phyloP scores from a whole-genome alignment of 2,888 invertebrate genomes.

The Parascotia fuliginaria region DNA sequence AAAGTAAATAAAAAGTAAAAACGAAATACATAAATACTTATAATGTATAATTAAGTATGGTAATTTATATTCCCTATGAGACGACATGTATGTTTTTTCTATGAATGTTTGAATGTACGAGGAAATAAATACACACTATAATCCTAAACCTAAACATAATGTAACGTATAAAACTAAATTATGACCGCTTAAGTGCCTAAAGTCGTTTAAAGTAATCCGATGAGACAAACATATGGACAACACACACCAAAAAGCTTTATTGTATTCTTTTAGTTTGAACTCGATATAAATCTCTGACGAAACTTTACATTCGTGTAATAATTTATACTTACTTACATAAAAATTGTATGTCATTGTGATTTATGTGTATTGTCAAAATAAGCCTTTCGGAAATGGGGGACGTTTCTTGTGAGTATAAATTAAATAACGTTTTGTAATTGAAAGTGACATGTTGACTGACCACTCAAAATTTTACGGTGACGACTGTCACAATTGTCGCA shows the following conservation, averaged over 20 bases:
- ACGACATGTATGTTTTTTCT: neutral
- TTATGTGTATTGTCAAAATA: constrained; percentile 9
- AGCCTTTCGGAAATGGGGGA: neutral
- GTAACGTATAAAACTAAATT: constrained; percentile 35
- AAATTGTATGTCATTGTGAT: constrained; percentile 1
- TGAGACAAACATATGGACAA: constrained; percentile 46
- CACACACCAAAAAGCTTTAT: constrained; percentile 33
- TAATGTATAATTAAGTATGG: too few species aligned
- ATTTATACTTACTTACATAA: constrained; percentile 12
- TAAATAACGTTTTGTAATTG: constrained; percentile 24
- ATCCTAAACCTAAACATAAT: constrained; percentile 18
- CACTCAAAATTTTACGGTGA: constrained; percentile 49
- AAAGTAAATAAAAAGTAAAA: too few species aligned
- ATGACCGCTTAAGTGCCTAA: constrained; percentile 30
- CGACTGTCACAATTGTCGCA: constrained; percentile 61
- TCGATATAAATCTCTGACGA: constrained; percentile 36
- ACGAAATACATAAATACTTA: too few species aligned
- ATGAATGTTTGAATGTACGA: too few species aligned
- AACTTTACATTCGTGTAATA: constrained; percentile 34
- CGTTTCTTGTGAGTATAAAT: constrained; percentile 15
- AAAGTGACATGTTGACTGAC: constrained; percentile 57
- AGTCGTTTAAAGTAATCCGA: constrained; percentile 31
- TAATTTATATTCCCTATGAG: neutral
- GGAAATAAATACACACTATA: constrained; percentile 10
- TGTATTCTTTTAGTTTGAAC: constrained; percentile 33